These are phyloP conservation scores for Crocodylus rhombifer DNA, from an alignment of 2,797 vertebrate species.

Conservation along the genomic window DNA sequence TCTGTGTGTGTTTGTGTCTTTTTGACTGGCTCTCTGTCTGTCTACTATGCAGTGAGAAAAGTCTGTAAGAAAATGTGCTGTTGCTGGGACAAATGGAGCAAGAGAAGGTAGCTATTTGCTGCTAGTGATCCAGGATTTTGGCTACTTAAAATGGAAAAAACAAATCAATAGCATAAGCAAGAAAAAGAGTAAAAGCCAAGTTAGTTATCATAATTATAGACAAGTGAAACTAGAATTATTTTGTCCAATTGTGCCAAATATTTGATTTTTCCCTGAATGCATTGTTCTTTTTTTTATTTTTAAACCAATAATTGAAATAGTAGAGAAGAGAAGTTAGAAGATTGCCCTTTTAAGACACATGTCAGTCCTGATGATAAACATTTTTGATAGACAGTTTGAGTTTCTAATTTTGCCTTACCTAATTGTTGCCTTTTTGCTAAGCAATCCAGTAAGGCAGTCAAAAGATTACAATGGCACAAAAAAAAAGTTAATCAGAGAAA, in stretches of 20 bases:
- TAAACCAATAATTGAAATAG: slow-evolving; percentile 6
- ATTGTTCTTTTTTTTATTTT: not conserved
- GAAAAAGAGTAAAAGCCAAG: not conserved
- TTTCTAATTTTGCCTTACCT: not conserved
- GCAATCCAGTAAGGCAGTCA: not conserved
- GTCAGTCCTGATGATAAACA: not conserved
- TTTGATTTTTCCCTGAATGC: slow-evolving; percentile 18
- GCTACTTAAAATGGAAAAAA: not conserved
- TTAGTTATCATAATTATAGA: not conserved
- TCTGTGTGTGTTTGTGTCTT: not conserved
- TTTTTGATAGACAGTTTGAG: not conserved
- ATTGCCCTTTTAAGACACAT: not conserved
- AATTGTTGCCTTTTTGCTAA: slow-evolving; percentile 28
- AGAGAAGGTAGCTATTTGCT: not conserved
- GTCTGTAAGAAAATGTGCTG: not conserved
- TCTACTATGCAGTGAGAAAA: not conserved
- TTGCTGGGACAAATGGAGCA: not conserved
- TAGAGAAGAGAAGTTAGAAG: not conserved
- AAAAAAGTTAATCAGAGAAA: slow-evolving; percentile 15
- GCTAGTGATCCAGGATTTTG: not conserved
- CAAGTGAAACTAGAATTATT: not conserved
- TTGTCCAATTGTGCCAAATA: not conserved
- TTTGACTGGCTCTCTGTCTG: no score
- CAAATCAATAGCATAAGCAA: not conserved
- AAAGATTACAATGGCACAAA: not conserved